phyloP scores from a whole-genome alignment of 2,113 vertebrate genomes.

The Lampris incognitus region DNA sequence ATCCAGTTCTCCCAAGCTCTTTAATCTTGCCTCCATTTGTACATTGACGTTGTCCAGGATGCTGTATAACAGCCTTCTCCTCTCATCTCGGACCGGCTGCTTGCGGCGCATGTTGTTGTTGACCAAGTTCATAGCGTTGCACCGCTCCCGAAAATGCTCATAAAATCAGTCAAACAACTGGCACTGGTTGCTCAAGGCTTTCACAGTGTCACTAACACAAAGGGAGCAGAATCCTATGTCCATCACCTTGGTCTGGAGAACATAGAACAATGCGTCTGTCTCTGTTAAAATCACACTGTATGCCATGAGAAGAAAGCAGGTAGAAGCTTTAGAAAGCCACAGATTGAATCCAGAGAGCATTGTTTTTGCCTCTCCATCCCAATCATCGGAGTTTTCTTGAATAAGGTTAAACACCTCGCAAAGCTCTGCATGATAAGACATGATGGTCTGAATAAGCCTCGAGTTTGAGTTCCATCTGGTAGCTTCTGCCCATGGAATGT shows the following conservation, averaged over 20 bases:
- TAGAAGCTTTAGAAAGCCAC: conserved; percentile 9
- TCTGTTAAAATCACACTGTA: neutral
- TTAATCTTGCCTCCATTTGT: neutral
- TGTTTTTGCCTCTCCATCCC: neutral
- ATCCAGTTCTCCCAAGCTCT: neutral
- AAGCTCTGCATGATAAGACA: no score
- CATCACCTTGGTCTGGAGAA: conserved; percentile 6
- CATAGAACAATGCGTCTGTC: neutral
- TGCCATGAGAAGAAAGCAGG: conserved; percentile 2
- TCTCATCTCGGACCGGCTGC: neutral
- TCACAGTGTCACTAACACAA: neutral
- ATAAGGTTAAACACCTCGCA: no score
- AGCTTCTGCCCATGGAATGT: no score
- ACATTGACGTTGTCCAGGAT: neutral
- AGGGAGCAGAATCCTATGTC: conserved; percentile 1
- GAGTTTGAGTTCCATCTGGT: no score
- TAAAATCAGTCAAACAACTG: neutral
- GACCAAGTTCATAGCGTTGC: neutral
- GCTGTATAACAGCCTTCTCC: neutral
- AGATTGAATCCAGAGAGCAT: conserved; percentile 1
- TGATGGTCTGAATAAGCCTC: no score
- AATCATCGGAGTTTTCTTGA: neutral
- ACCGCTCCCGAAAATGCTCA: neutral
- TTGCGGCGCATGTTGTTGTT: neutral
- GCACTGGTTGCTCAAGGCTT: neutral